Base-by-base conservation (phyloP, 2,888 invertebrate genomes). In the Campaea margaritaria region DNA sequence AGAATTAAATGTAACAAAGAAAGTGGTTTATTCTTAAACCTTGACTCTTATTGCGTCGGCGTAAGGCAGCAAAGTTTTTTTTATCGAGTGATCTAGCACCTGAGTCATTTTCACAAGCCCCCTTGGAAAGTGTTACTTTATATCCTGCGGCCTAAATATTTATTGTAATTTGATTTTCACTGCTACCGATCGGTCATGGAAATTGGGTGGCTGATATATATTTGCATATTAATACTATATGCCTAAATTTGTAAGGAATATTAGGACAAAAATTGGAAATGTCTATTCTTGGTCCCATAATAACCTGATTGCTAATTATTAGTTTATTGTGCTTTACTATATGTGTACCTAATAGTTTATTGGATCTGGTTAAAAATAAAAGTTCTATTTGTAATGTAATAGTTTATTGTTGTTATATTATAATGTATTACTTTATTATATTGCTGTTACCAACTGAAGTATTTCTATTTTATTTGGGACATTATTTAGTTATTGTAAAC, bases 1-100 rank as follows among this genome's bases (percentile, higher is more conserved):
- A 55, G 65, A 67, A 65, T 69, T 67, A 62, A 48, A 57, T 55
- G 52, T 51, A 62, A 44, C 52, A 52, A 69, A 67, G 69, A 69
- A 69, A 69, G 69, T 61, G 58, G 13, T 58, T 58, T 54, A 54
- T 58, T 31, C 50, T 50, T 54, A 46, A 31, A 45, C 27, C 15
- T 28, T 53, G 43, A 55, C 38, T 27, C 48, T 38, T 53, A 62
- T 45, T 62, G 45, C 56, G 48, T 58, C 60, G 39, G 51, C 50
- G 49, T 64, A 48, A 51, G 58, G 56, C 8, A 21, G 36, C 31
- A 31, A 0, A 31, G 39, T 2, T 14, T 11, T 28, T 47, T 47
- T 49, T 44, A 48, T 31, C 15, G 39, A 21, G 27, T 7, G 7
- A 16, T 15, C 49, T 55, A 51, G 49, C 56, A 57, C 46, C 39